These are phyloP conservation scores for Tokudaia tokunoshimensis DNA, from an alignment of 2,797 vertebrate genomes.

Conservation along the genomic window DNA sequence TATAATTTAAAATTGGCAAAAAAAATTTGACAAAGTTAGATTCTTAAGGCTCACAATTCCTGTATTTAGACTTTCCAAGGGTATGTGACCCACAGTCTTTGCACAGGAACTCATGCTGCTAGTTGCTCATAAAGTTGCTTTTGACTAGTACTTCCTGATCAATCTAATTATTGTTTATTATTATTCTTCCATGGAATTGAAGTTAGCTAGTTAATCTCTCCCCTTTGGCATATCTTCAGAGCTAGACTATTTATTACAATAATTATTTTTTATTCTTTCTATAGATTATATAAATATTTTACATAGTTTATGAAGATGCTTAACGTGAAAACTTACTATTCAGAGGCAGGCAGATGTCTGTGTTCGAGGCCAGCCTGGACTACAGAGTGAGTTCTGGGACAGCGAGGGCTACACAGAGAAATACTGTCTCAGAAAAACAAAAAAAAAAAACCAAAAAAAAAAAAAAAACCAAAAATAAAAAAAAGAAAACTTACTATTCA, in stretches of 20 bases:
- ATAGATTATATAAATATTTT: not conserved
- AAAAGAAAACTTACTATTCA: not conserved
- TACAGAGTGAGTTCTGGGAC: no score
- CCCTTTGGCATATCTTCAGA: constrained; percentile 75
- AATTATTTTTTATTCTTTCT: constrained; percentile 60
- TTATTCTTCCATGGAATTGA: constrained; percentile 74
- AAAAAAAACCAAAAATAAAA: no score
- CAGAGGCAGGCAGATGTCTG: no score
- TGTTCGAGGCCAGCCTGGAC: no score
- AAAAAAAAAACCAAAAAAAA: no score
- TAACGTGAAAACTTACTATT: not conserved
- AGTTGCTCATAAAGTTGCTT: constrained; percentile 79
- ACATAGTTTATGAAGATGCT: not conserved
- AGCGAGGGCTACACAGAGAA: no score
- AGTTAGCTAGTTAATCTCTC: constrained; percentile 81
- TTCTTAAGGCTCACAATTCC: not conserved
- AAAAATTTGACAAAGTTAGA: no score
- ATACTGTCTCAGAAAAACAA: no score
- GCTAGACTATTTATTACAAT: constrained; percentile 71
- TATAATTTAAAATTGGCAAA: constrained; percentile 45
- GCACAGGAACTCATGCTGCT: constrained; percentile 56
- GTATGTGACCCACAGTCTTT: constrained; percentile 45
- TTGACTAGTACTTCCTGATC: constrained; percentile 76
- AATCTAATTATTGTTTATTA: constrained; percentile 77
- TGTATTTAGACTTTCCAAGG: not conserved